A percentile compares a stretch with the other conserved stretches of the same genome.
Conservation (phyloP, 2,113 vertebrate genomes). For the Scophthalmus maximus region DNA sequence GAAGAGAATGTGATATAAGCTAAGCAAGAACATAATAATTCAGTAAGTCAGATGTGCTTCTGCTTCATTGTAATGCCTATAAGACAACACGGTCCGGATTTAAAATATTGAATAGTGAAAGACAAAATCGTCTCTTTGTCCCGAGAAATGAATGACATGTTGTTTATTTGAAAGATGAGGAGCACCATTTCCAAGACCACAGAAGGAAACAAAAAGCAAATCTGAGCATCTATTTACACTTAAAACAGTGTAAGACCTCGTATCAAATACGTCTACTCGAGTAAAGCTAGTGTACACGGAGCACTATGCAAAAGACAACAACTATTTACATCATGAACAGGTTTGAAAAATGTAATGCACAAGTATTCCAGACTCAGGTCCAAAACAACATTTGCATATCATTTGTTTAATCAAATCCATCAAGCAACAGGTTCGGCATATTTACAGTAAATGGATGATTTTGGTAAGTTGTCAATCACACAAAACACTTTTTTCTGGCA, state of each 20-base stretch:
- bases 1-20: conserved; percentile 9
- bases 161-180: conserved; percentile 45
- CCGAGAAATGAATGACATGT: conserved; percentile 16
- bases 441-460: conserved; percentile 22
- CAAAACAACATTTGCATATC: conserved; percentile 46
- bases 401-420: conserved; percentile 13
- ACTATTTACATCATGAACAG: conserved; percentile 50
- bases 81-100: neutral
- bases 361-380: conserved; percentile 4
- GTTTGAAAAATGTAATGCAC: conserved; percentile 14
- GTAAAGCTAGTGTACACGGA: conserved; percentile 37
- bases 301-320: neutral
- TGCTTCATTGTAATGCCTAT: neutral
- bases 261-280: conserved; percentile 50
- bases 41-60: neutral
- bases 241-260: conserved; percentile 76
- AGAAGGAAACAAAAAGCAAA: conserved; percentile 27
- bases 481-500: conserved; percentile 41
- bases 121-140: neutral
- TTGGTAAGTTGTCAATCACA: neutral
- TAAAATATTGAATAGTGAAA: neutral
- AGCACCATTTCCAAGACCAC: conserved; percentile 24
- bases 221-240: conserved; percentile 67
- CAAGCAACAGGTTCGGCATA: conserved; percentile 16
- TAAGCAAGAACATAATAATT: conserved; percentile 14